These are phyloP conservation scores for Cataglyphis altisquamis DNA, from an alignment of 2,888 invertebrate species.

Conservation along the genomic window DNA sequence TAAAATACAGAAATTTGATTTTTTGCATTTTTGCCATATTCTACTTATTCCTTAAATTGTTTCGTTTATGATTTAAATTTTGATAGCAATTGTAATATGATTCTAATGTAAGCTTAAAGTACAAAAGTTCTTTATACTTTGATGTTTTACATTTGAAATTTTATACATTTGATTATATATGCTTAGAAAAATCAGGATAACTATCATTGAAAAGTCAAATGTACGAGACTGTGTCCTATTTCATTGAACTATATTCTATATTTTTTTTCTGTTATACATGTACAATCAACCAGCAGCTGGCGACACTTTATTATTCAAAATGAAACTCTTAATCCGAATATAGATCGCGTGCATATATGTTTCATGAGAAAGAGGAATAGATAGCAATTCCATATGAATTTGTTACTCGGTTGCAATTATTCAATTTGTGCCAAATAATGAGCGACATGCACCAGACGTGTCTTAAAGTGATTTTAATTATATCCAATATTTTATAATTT, in stretches of 20 bases:
- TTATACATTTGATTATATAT: not conserved
- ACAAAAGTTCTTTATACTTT: not conserved
- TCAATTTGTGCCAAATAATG: conserved; percentile 14
- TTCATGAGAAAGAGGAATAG: conserved; percentile 9
- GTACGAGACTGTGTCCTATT: not conserved
- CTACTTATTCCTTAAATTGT: not conserved
- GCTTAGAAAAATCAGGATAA: not conserved
- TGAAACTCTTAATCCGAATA: conserved; percentile 38
- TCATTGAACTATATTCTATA: not conserved
- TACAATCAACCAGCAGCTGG: conserved; percentile 20
- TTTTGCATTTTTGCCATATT: not conserved
- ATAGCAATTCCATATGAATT: not conserved
- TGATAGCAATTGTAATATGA: not conserved
- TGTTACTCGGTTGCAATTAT: conserved; percentile 24
- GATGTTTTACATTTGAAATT: not conserved
- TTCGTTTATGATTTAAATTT: conserved; percentile 19
- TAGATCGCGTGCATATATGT: conserved; percentile 2
- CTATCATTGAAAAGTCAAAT: not conserved
- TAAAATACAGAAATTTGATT: not conserved
- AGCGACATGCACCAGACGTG: not conserved
- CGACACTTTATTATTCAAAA: conserved; percentile 49
- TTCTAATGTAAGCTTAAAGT: not conserved
- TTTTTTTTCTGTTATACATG: conserved; percentile 24
- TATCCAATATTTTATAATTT: not conserved
- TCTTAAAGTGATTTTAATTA: conserved; percentile 25